phyloP scores from a whole-genome alignment of 1,140 invertebrate species.

The Trachelipus rathkii region DNA sequence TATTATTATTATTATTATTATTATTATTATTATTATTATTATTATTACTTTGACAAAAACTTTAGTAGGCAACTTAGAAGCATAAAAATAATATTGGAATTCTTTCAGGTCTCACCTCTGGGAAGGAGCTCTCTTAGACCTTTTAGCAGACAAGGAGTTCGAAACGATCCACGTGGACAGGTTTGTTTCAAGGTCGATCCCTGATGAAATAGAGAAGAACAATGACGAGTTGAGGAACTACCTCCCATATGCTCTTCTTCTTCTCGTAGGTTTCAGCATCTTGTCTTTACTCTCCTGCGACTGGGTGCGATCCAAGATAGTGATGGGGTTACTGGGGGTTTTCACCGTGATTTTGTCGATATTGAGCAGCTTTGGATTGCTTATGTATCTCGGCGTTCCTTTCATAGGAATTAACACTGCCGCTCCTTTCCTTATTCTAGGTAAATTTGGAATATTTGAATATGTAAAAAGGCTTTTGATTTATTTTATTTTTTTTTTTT shows the following conservation, averaged over 20 bases:
- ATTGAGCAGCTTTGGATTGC: conserved; percentile 79
- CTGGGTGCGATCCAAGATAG: conserved; percentile 82
- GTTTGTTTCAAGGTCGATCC: not conserved
- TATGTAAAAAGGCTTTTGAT: too few species aligned
- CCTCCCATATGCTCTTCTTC: not conserved
- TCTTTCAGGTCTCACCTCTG: not conserved
- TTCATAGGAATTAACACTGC: conserved; percentile 79
- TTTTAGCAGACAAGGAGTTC: not conserved
- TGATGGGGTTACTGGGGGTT: conserved; percentile 86
- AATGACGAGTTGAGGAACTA: not conserved
- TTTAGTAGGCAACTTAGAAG: too few species aligned
- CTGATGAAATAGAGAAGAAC: not conserved
- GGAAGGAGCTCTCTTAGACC: not conserved
- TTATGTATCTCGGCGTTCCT: conserved; percentile 81
- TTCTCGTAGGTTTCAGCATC: conserved; percentile 59
- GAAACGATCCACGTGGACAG: not conserved
- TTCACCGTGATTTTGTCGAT: conserved; percentile 85
- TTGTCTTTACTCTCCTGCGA: conserved; percentile 71
- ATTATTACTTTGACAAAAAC: too few species aligned
- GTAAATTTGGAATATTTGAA: conserved; percentile 48
- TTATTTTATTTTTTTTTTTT: too few species aligned
- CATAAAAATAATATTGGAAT: too few species aligned
- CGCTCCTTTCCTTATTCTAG: conserved; percentile 56
- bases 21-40: too few species aligned
- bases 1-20: too few species aligned